These are phyloP conservation scores for Metaphire vulgaris DNA, from an alignment of 1,140 invertebrate species.

Conservation along the genomic window DNA sequence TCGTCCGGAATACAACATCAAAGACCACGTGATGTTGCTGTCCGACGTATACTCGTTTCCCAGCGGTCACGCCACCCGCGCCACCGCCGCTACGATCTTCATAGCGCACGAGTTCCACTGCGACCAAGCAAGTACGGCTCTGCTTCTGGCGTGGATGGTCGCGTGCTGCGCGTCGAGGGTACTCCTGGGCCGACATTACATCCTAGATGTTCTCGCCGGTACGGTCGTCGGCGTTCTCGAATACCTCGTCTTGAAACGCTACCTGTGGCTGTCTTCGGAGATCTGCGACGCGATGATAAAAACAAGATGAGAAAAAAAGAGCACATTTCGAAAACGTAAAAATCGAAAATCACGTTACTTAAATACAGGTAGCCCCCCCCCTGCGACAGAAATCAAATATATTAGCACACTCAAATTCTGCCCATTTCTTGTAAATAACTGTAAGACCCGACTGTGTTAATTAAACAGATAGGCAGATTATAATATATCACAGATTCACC, in stretches of 20 bases:
- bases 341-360: no score
- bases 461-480: no score
- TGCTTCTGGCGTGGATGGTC: slow-evolving; percentile 71
- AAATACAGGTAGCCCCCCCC: no score
- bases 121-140: slow-evolving; percentile 32
- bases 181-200: slow-evolving; percentile 72
- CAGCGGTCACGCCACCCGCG: slow-evolving; percentile 86
- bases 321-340: no score
- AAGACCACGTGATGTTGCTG: slow-evolving; percentile 63
- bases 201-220: slow-evolving; percentile 76
- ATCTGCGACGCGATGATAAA: slow-evolving; percentile 8
- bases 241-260: slow-evolving; percentile 58
- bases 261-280: slow-evolving; percentile 18
- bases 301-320: no score
- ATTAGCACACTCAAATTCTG: no score
- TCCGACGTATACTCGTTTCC: slow-evolving; percentile 90
- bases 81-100: slow-evolving; percentile 66
- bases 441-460: no score
- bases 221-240: slow-evolving; percentile 66
- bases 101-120: slow-evolving; percentile 34
- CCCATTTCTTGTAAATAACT: no score
- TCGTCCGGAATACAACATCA: slow-evolving; percentile 64
- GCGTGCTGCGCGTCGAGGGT: slow-evolving; percentile 80
- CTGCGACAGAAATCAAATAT: no score
- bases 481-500: no score